phyloP scores from a whole-genome alignment of 2,797 vertebrate species.

The Spinus pinus region DNA sequence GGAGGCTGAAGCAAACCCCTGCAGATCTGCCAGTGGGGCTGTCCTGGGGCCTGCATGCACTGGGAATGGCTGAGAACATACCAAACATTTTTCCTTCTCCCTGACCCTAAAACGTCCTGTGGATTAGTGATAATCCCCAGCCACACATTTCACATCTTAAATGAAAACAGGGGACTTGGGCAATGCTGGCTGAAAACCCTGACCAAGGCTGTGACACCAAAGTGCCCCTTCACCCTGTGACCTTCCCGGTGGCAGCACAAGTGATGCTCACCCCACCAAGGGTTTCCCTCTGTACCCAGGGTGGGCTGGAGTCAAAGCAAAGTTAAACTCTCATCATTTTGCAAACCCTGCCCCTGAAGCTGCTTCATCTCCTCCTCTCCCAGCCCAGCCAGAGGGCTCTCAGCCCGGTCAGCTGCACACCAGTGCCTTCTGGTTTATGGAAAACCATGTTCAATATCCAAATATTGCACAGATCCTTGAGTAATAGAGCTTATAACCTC shows the following conservation, averaged over 20 bases:
- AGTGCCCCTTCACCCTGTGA: neutral
- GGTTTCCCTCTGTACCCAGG: rapidly evolving
- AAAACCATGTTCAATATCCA: neutral
- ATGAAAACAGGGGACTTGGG: neutral
- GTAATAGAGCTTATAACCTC: neutral
- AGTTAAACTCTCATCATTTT: neutral
- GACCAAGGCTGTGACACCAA: rapidly evolving
- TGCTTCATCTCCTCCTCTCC: neutral
- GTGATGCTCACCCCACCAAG: rapidly evolving
- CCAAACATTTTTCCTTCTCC: neutral
- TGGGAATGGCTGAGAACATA: neutral
- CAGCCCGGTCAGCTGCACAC: rapidly evolving
- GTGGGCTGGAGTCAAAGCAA: neutral
- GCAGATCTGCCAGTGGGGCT: rapidly evolving
- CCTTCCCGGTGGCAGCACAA: rapidly evolving
- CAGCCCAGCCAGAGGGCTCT: neutral
- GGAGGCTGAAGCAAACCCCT: neutral
- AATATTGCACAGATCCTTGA: neutral
- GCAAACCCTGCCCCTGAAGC: neutral
- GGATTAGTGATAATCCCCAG: neutral
- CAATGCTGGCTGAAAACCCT: neutral
- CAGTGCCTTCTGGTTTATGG: neutral
- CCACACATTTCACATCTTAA: neutral
- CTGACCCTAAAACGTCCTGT: neutral
- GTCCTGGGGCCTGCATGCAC: neutral